Conservation (phyloP, 2,113 vertebrate genomes). For the Opisthocomus hoazin region DNA sequence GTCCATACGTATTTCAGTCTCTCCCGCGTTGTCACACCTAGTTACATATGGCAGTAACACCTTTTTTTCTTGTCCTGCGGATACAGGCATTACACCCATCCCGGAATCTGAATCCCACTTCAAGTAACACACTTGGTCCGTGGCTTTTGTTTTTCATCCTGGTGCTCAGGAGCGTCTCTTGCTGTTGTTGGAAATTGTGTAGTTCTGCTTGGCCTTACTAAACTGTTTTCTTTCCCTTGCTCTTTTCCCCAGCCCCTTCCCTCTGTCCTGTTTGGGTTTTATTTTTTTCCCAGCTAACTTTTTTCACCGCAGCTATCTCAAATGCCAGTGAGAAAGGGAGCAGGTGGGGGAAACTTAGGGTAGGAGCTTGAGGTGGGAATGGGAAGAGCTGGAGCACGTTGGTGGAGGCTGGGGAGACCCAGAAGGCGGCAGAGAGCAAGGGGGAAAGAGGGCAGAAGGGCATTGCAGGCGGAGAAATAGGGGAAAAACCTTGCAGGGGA, state of each 20-base stretch:
- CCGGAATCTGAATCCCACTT: background rate
- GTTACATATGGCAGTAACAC: background rate
- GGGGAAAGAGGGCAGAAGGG: background rate
- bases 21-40: background rate
- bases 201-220: background rate
- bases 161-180: background rate
- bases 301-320: background rate
- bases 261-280: background rate
- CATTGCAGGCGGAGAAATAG: background rate
- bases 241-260: background rate
- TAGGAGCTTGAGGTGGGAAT: background rate
- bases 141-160: background rate
- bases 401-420: background rate
- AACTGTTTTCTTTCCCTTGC: background rate
- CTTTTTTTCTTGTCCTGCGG: background rate
- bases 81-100: background rate
- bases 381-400: background rate
- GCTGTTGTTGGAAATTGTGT: background rate
- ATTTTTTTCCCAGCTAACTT: fast-evolving
- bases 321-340: background rate
- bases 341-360: background rate
- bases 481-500: background rate
- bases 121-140: background rate
- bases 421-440: background rate
- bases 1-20: background rate